Evolutionary conservation across 2,113 vertebrate species (phyloP), one percentile per base, ranked within the genome.

Genomic region (Uropsilus gracilis): DNA sequence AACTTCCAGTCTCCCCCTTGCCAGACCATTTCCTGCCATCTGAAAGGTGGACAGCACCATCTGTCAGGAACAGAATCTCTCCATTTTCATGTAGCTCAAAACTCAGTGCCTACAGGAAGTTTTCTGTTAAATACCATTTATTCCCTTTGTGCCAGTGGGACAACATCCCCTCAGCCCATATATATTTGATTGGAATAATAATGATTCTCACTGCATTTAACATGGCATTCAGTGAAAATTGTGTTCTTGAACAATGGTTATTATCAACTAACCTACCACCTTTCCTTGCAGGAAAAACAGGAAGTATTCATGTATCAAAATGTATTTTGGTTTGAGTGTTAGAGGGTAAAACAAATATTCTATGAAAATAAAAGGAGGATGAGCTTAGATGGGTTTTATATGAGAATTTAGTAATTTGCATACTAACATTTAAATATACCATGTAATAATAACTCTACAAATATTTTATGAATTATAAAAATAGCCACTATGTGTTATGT

Each of bases 161-260:
- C n/a, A 76, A 6, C 16, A 30, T 71, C 16, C 4, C 18, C 68
- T 81, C 12, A 77, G 66, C 46, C 46, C 24, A 30, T 76, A 1
- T 24, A 37, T 84, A 30, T 91, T 95, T 82, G 37, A n/a, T 78
- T 73, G 85, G n/a, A 91, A 86, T 28, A 48, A 46, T 48, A 82
- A 63, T 73, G 46, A 18, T 96, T 81, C 63, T 73, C 24, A 55
- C 9, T 80, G 53, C 39, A 66, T 73, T 61, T 80, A 83, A 55
- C 61, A 32, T 28, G 55, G 71, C 63, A 81, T 95, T 75, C 46
- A 89, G 66, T 71, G 16, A 34, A 91, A 86, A 86, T 6, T 53
- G 34, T 82, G 46, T 28, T 83, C 72, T 63, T 59, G 78, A 59
- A 61, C 92, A 95, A 66, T 78, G 68, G 66, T 12, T 72, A 34